Evolutionary conservation across 2,113 vertebrate species (phyloP).

Genomic region (Phrynosoma platyrhinos): DNA sequence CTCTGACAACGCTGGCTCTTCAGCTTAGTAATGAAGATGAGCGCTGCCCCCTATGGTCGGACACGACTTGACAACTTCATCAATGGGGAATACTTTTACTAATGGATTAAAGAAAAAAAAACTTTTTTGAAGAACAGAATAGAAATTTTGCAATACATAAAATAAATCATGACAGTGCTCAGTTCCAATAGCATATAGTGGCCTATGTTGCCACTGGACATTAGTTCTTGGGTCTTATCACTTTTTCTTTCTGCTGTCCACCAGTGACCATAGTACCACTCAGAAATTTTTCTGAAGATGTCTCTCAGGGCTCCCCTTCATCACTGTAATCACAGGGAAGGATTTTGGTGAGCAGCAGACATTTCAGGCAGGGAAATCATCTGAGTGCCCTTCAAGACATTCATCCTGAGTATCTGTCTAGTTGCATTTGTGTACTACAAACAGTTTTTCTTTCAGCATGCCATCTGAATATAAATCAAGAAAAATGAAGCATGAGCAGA

Average conservation of each 20-base stretch:
- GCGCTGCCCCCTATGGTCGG: no score
- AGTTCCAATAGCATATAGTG: no score
- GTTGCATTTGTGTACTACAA: not conserved
- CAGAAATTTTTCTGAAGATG: not conserved
- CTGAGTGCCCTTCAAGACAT: not conserved
- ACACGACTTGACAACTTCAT: no score
- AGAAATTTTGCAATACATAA: no score
- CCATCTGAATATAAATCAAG: not conserved
- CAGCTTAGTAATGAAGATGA: no score
- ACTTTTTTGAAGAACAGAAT: no score
- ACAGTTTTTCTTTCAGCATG: constrained; percentile 5
- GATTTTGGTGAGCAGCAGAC: not conserved
- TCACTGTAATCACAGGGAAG: not conserved
- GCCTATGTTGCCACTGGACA: not conserved
- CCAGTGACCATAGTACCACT: not conserved
- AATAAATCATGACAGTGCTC: no score
- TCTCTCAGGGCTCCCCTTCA: no score
- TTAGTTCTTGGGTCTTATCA: not conserved
- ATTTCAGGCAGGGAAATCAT: constrained; percentile 4
- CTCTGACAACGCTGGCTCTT: no score
- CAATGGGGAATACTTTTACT: no score
- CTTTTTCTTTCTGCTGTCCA: not conserved
- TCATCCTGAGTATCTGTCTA: not conserved
- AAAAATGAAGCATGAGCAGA: constrained; percentile 3
- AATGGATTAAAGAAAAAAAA: no score